phyloP scores from a whole-genome alignment of 2,113 vertebrate genomes.

The Xerus inauris region DNA sequence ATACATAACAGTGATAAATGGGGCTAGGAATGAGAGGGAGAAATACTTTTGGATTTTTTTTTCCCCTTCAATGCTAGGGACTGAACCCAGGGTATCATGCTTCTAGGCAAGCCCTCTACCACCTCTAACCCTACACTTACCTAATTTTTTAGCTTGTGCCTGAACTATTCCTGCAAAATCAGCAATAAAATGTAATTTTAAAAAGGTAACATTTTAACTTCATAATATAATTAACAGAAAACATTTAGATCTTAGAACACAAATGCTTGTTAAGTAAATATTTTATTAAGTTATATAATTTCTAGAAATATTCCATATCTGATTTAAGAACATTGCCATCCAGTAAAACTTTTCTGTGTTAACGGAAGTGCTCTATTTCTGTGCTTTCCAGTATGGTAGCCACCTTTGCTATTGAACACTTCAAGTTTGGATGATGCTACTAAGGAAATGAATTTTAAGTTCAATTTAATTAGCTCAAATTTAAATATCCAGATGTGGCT shows the following conservation, averaged over 20 bases:
- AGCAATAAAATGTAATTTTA: slow-evolving; percentile 29
- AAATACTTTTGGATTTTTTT: not conserved
- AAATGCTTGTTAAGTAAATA: slow-evolving; percentile 26
- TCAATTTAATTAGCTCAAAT: slow-evolving; percentile 49
- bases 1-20: not conserved
- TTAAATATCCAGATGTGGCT: not conserved
- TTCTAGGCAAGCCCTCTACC: not conserved
- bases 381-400: not conserved
- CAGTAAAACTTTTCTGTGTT: not conserved
- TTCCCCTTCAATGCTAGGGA: not conserved
- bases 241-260: not conserved
- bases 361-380: not conserved
- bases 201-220: not conserved
- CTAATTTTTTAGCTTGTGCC: not conserved
- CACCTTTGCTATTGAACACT: not conserved
- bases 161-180: not conserved
- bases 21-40: not conserved
- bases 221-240: not conserved
- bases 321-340: not conserved
- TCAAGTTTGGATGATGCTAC: slow-evolving; percentile 7
- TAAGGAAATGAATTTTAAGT: slow-evolving; percentile 23
- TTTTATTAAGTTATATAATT: not conserved
- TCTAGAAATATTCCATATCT: slow-evolving; percentile 35
- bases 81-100: not conserved
- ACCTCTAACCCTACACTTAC: not conserved